These are phyloP conservation scores for Theocolax elegans DNA, from an alignment of 1,140 invertebrate genomes.

Conservation along the genomic window DNA sequence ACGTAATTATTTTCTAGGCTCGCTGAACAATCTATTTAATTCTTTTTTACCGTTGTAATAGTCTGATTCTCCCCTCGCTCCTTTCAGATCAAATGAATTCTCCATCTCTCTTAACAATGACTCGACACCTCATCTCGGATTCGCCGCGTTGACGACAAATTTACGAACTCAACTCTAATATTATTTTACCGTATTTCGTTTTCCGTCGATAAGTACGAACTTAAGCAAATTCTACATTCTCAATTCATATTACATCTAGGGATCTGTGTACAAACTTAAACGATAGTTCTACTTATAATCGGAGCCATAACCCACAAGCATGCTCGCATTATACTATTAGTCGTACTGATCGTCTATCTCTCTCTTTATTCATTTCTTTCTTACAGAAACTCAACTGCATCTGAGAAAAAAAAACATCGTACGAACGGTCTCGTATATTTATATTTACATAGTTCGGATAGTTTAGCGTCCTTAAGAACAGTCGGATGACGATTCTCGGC, in stretches of 20 bases:
- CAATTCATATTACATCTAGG: slow-evolving; percentile 1
- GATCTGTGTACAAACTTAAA: slow-evolving; percentile 31
- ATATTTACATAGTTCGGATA: slow-evolving; percentile 18
- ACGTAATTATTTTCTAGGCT: too few species aligned
- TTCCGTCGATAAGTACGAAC: slow-evolving; percentile 16
- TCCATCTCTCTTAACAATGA: too few species aligned
- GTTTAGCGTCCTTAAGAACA: slow-evolving; percentile 21
- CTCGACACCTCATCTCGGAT: too few species aligned
- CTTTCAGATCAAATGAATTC: too few species aligned
- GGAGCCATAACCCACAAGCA: background rate
- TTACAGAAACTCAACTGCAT: background rate
- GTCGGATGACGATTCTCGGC: slow-evolving; percentile 5
- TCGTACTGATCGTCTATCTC: background rate
- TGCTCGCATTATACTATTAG: background rate
- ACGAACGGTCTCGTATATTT: background rate
- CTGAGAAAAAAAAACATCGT: background rate
- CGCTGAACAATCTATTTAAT: too few species aligned
- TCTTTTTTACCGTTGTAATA: too few species aligned
- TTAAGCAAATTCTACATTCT: slow-evolving; percentile 7
- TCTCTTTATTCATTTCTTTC: background rate
- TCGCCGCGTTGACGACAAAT: too few species aligned
- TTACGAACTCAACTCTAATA: background rate
- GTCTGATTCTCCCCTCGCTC: too few species aligned
- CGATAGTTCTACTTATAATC: slow-evolving; percentile 1
- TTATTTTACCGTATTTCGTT: background rate